Conservation (phyloP, 1,140 invertebrate species). For the Dermatophagoides farinae region DNA sequence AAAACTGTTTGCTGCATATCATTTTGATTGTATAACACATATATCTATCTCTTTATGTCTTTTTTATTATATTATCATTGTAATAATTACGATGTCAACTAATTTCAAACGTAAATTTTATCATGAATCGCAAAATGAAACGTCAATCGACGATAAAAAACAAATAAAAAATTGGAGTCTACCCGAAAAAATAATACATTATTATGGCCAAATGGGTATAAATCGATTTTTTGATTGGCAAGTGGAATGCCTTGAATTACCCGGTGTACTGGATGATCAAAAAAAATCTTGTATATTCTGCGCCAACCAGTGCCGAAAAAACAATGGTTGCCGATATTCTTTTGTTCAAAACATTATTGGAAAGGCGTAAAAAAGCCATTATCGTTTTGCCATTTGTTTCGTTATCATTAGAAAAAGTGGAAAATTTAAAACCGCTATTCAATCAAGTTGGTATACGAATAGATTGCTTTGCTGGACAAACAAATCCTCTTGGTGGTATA, state of each 20-base stretch:
- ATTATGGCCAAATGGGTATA: constrained; percentile 27
- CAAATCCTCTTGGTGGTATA: constrained; percentile 65
- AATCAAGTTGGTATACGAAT: constrained; percentile 59
- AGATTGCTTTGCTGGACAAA: constrained; percentile 82
- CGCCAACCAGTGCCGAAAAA: constrained; percentile 90
- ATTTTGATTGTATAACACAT: no score
- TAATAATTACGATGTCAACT: no score
- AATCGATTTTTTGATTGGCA: constrained; percentile 32
- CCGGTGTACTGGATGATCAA: constrained; percentile 32
- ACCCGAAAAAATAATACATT: constrained; percentile 25
- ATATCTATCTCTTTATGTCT: no score
- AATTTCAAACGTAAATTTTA: no score
- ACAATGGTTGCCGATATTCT: constrained; percentile 89
- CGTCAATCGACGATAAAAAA: neutral
- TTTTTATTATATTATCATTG: no score
- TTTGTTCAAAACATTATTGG: constrained; percentile 66
- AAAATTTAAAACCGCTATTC: constrained; percentile 47
- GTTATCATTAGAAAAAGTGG: constrained; percentile 84
- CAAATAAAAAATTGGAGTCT: constrained; percentile 24
- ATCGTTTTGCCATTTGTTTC: constrained; percentile 91
- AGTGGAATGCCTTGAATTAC: constrained; percentile 27
- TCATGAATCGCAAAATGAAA: no score
- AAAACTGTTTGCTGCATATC: no score
- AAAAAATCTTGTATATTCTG: constrained; percentile 80
- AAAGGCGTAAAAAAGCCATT: constrained; percentile 69